These are phyloP conservation scores for Galerucella nymphaeae DNA, from an alignment of 2,888 invertebrate species.

Conservation along the genomic window DNA sequence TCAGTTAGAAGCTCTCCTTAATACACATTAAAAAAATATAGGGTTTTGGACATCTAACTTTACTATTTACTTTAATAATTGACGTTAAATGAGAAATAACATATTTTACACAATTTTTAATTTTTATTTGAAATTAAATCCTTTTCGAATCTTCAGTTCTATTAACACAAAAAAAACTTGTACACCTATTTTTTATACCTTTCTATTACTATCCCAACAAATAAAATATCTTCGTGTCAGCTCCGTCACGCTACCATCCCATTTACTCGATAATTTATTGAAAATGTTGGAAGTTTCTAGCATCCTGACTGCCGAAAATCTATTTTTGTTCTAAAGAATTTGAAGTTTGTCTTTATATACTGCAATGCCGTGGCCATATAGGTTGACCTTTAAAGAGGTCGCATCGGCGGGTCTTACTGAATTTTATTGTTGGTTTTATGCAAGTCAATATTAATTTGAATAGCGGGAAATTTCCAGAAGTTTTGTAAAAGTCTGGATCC, in stretches of 20 bases:
- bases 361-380: constrained; percentile 38
- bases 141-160: too few relatives aligned
- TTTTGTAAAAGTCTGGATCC: neutral
- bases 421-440: constrained; percentile 6
- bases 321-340: constrained; percentile 27
- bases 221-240: constrained; percentile 6
- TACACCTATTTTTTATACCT: neutral
- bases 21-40: too few relatives aligned
- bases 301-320: constrained; percentile 26
- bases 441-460: neutral
- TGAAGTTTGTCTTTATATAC: constrained; percentile 27
- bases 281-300: constrained; percentile 12
- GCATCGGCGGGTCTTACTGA: neutral
- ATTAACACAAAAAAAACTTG: too few relatives aligned
- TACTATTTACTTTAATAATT: too few relatives aligned
- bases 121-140: too few relatives aligned
- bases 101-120: too few relatives aligned
- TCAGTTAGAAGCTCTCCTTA: too few relatives aligned
- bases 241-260: constrained; percentile 10
- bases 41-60: too few relatives aligned
- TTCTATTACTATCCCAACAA: neutral
- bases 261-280: constrained; percentile 22
- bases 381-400: constrained; percentile 31
- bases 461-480: neutral
- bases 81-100: too few relatives aligned